Evolutionary conservation across 2,888 invertebrate species (phyloP).

Genomic region (Luperina testacea): DNA sequence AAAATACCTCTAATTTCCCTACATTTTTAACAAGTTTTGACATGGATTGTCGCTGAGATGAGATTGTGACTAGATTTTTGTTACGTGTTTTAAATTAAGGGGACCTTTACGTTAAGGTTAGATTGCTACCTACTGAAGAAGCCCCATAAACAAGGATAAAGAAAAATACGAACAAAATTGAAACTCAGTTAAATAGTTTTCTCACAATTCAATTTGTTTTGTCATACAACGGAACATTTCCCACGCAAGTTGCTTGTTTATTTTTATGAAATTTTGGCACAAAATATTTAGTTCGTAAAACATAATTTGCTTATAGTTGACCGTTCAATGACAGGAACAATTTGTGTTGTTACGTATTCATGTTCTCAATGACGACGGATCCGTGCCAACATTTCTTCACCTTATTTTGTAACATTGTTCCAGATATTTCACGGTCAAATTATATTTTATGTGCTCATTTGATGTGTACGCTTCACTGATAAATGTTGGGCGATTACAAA

Average conservation of each 20-base stretch:
- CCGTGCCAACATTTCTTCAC: slow-evolving; percentile 87
- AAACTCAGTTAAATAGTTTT: background rate
- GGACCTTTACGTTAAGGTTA: background rate
- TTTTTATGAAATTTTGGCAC: slow-evolving; percentile 68
- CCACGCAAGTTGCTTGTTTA: slow-evolving; percentile 49
- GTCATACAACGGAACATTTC: slow-evolving; percentile 41
- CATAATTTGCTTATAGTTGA: slow-evolving; percentile 77
- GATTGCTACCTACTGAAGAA: background rate
- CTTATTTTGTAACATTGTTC: slow-evolving; percentile 84
- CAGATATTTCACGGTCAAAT: slow-evolving; percentile 85
- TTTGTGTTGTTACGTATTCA: slow-evolving; percentile 66
- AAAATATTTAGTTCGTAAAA: slow-evolving; percentile 65
- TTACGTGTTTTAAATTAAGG: too few relatives aligned
- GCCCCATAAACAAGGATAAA: background rate
- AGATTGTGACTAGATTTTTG: too few relatives aligned
- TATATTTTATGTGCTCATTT: slow-evolving; percentile 78
- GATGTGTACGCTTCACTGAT: slow-evolving; percentile 46
- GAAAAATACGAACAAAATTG: background rate
- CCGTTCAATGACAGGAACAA: slow-evolving; percentile 73
- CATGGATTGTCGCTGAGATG: too few relatives aligned
- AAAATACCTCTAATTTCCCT: too few relatives aligned
- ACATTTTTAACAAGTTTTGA: too few relatives aligned
- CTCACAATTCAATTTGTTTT: slow-evolving; percentile 14
- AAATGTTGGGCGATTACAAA: slow-evolving; percentile 38
- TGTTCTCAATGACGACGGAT: slow-evolving; percentile 70